Conservation (phyloP, 1,140 invertebrate species). For the Drosophila truncata region DNA sequence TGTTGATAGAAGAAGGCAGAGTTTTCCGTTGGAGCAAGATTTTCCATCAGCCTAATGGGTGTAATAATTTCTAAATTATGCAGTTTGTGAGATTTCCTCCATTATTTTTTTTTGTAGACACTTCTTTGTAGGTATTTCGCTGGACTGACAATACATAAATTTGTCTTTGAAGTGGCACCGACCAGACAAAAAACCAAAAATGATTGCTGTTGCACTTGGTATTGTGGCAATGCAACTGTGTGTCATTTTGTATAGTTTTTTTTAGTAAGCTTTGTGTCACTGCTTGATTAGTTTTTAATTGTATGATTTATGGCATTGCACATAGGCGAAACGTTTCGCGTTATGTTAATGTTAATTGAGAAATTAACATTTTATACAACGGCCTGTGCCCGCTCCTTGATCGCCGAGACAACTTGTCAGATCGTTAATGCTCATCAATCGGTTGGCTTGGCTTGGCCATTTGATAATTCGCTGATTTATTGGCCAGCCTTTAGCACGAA, state of each 20-base stretch:
- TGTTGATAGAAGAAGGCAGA: constrained; percentile 11
- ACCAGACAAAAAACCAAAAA: constrained; percentile 40
- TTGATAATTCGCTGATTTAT: constrained; percentile 80
- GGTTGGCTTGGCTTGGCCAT: constrained; percentile 55
- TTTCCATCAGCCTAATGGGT: constrained; percentile 59
- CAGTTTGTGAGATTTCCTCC: constrained; percentile 53
- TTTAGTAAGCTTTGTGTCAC: constrained; percentile 71
- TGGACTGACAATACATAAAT: constrained; percentile 79
- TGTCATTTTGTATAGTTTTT: constrained; percentile 22
- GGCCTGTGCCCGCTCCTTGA: constrained; percentile 15
- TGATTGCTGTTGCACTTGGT: constrained; percentile 44
- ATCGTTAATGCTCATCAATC: constrained; percentile 74
- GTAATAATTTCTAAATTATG: constrained; percentile 75
- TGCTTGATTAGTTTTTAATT: constrained; percentile 83
- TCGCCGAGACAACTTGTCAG: constrained; percentile 49
- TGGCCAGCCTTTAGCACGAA: constrained; percentile 66
- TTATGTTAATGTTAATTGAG: constrained; percentile 79
- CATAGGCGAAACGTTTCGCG: constrained; percentile 61
- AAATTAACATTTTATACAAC: constrained; percentile 74
- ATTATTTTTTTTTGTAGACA: constrained; percentile 15
- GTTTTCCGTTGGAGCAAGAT: constrained; percentile 39
- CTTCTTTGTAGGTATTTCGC: constrained; percentile 47
- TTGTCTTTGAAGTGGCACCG: constrained; percentile 78
- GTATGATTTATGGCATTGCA: constrained; percentile 82
- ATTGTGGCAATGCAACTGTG: constrained; percentile 53